phyloP scores from a whole-genome alignment of 2,113 vertebrate species.

The Dryoscopus gambensis region DNA sequence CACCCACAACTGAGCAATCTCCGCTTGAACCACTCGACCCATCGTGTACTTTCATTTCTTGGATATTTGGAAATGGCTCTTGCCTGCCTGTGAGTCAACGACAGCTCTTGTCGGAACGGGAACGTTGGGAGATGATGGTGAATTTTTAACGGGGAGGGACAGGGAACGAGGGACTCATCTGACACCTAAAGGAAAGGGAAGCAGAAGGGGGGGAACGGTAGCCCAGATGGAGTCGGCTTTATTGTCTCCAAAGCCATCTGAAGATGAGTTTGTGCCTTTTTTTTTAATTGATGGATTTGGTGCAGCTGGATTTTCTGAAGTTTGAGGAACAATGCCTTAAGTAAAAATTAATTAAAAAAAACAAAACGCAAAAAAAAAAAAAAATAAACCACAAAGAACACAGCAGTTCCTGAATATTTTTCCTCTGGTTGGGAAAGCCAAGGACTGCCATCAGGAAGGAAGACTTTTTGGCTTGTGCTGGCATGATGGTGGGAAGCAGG shows the following conservation, averaged over 20 bases:
- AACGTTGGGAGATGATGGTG: neutral
- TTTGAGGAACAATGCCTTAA: conserved; percentile 82
- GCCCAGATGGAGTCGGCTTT: conserved; percentile 67
- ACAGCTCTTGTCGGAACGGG: neutral
- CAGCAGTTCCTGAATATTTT: conserved; percentile 49
- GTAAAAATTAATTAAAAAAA: conserved; percentile 48
- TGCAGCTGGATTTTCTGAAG: conserved; percentile 77
- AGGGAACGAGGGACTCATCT: conserved; percentile 25
- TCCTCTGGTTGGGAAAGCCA: conserved; percentile 51
- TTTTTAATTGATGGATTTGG: conserved; percentile 75
- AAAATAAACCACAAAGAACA: neutral
- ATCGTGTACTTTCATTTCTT: conserved; percentile 69
- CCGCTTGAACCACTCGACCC: conserved; percentile 72
- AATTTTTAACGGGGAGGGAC: conserved; percentile 47
- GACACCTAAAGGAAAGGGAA: conserved; percentile 35
- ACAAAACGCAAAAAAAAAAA: neutral
- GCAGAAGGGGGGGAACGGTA: conserved; percentile 10
- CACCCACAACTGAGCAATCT: conserved; percentile 69
- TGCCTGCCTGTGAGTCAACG: conserved; percentile 56
- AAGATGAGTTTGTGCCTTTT: conserved; percentile 84
- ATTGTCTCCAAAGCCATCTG: conserved; percentile 71
- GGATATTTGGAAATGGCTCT: conserved; percentile 60
- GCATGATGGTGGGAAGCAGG: conserved; percentile 58
- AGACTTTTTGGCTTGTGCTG: conserved; percentile 60
- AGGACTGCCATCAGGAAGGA: conserved; percentile 53